A percentile compares a stretch with the other conserved stretches of the same genome.
Conservation (phyloP, 2,797 vertebrate genomes). For the Amblyraja radiata region DNA sequence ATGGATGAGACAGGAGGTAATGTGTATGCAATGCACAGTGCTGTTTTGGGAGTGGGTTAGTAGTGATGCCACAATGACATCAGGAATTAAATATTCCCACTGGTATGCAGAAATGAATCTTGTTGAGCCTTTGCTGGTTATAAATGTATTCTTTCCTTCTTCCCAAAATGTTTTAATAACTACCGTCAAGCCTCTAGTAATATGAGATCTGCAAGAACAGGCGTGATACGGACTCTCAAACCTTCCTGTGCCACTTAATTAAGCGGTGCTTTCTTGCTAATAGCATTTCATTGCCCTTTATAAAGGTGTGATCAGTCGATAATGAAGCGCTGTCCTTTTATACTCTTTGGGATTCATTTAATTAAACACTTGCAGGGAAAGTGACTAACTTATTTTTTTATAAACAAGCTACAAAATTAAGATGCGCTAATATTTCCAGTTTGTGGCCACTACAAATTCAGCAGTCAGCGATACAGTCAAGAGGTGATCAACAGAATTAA, state of each 20-base stretch:
- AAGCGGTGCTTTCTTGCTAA: background rate
- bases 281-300: background rate
- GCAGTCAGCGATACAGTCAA: background rate
- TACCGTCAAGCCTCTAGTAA: background rate
- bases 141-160: background rate
- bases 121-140: background rate
- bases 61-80: background rate
- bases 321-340: background rate
- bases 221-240: background rate
- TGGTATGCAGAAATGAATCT: background rate
- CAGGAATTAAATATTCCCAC: background rate
- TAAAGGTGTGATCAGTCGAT: background rate
- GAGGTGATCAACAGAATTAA: background rate
- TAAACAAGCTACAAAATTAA: background rate
- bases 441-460: background rate
- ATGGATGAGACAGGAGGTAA: too few species aligned
- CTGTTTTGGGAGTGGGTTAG: background rate
- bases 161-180: background rate
- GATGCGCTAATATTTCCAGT: background rate
- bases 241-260: background rate
- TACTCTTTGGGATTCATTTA: background rate
- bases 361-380: background rate
- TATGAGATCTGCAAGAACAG: background rate
- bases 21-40: background rate
- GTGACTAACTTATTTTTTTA: background rate